Base-by-base conservation (phyloP, 1,140 invertebrate genomes). In the Charaxes varanes region DNA sequence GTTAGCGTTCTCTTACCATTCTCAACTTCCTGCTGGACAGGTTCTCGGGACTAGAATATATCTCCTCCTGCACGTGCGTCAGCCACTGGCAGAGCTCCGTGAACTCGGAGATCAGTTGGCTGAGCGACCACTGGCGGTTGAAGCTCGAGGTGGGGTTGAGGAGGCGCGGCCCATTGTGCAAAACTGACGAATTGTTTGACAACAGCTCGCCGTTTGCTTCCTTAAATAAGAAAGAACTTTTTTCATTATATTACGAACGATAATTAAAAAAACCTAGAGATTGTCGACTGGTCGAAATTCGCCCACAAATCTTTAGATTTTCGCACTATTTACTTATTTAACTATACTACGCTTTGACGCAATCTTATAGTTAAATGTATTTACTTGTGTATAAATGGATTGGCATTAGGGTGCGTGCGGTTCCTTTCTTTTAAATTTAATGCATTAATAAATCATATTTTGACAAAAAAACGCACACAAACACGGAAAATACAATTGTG, bases 21-120 rank as follows among this genome's bases (percentile, higher is more conserved):
- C 90, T 88, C 63, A 91, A 83, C 53, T 88, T 87, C 73, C 88
- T 88, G 57, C 90, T 90, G 31, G 88, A 85, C 42, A 91, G 68
- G 74, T 89, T 91, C 69, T 92, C 90, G 55, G 91, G 89, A 80
- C 90, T 92, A 53, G 88, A 89, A 73, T 91, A 91, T 53, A 92
- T 88, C 60, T 91, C 86, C 72, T 92, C 89, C 63, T 93, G 91
- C 53, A 94, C 89, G 66, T 91, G 88, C 59, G 89, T 90, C 36
- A 94, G 85, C 92, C 92, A 94, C 57, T 91, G 90, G 79, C 91
- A 92, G 31, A 94, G 87, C 70, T 94, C 91, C 23, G 88, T 90
- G 79, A 93, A 94, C 83, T 94, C 92, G 32, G 89, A 86, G 46
- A 92, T 88, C 49, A 94, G 90, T 81, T 94, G 91, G 40, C 87